These are phyloP conservation scores for Leptinotarsa juncta DNA, from an alignment of 2,888 invertebrate genomes.

Conservation along the genomic window DNA sequence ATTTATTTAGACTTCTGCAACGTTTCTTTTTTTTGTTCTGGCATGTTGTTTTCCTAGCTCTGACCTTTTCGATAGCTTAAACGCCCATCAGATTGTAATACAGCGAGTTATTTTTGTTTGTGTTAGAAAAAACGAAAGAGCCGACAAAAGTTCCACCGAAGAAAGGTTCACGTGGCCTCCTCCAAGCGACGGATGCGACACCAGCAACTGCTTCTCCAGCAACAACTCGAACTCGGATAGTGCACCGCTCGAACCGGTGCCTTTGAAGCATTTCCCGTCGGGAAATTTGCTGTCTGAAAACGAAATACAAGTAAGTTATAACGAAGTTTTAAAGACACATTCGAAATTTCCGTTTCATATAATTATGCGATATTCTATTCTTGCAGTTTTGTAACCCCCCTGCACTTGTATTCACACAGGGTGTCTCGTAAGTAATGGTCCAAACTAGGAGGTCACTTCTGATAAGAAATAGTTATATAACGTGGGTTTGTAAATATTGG, in stretches of 20 bases:
- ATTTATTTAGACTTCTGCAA: too few relatives aligned
- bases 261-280: constrained; percentile 44
- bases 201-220: constrained; percentile 65
- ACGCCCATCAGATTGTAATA: neutral
- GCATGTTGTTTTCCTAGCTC: neutral
- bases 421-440: too few relatives aligned
- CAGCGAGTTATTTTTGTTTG: constrained; percentile 4
- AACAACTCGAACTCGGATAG: constrained; percentile 64
- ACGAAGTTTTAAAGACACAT: too few relatives aligned
- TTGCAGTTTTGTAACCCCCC: too few relatives aligned
- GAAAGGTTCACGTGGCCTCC: constrained; percentile 87
- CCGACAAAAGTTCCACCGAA: constrained; percentile 85
- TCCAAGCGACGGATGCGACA: constrained; percentile 71
- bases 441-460: too few relatives aligned
- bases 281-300: constrained; percentile 72
- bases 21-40: too few relatives aligned
- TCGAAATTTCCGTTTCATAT: too few relatives aligned
- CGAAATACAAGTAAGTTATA: constrained; percentile 72
- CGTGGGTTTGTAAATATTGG: too few relatives aligned
- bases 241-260: constrained; percentile 36
- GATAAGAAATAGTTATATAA: too few relatives aligned
- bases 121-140: constrained; percentile 76
- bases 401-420: too few relatives aligned
- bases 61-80: neutral
- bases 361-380: too few relatives aligned